phyloP scores from a whole-genome alignment of 2,113 vertebrate species.

The Indicator indicator region DNA sequence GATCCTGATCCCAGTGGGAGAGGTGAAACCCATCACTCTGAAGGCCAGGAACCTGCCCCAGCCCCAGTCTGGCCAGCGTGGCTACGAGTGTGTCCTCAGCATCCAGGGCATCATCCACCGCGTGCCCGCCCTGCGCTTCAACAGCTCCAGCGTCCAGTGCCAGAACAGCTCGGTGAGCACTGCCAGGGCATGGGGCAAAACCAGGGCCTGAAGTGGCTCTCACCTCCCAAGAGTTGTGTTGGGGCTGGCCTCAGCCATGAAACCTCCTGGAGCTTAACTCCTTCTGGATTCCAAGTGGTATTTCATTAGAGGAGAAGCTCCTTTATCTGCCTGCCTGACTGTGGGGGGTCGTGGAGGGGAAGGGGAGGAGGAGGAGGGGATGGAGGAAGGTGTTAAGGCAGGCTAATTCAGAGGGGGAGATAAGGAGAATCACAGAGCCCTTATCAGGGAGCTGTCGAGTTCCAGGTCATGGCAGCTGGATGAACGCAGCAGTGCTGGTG shows the following conservation, averaged over 20 bases:
- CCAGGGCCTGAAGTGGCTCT: not conserved
- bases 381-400: constrained; percentile 66
- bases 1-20: constrained; percentile 95
- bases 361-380: constrained; percentile 2
- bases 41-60: constrained; percentile 95
- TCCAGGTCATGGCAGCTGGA: constrained; percentile 59
- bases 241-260: not conserved
- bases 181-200: not conserved
- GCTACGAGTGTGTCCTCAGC: constrained; percentile 95
- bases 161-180: constrained; percentile 95
- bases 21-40: constrained; percentile 95
- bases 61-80: constrained; percentile 94
- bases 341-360: constrained; percentile 44
- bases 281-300: not conserved
- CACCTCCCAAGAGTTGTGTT: fast-evolving
- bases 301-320: constrained; percentile 56
- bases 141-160: constrained; percentile 98
- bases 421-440: constrained; percentile 74
- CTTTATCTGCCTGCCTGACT: constrained; percentile 54
- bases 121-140: constrained; percentile 96
- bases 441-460: constrained; percentile 78
- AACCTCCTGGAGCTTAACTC: not conserved
- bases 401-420: constrained; percentile 76
- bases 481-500: constrained; percentile 54
- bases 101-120: constrained; percentile 91